phyloP scores from a whole-genome alignment of 64 coral and sea anemone species.

The Exaiptasia diaphana region DNA sequence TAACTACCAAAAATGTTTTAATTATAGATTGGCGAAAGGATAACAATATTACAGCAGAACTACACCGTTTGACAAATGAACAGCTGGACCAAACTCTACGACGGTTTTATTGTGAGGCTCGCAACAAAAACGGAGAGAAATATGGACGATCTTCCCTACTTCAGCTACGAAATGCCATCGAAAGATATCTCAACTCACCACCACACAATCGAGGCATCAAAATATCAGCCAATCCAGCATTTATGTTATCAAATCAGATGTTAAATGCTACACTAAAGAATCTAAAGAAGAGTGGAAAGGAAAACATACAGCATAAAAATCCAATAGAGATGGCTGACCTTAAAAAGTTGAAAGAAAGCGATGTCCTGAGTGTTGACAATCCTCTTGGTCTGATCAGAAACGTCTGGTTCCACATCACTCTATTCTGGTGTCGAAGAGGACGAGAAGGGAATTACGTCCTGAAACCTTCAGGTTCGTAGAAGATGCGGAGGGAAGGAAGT shows the following conservation, averaged over 20 bases:
- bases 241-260: slow-evolving; percentile 42
- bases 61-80: neutral
- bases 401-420: slow-evolving; percentile 48
- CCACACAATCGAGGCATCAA: slow-evolving; percentile 45
- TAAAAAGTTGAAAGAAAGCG: slow-evolving; percentile 25
- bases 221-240: slow-evolving; percentile 17
- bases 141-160: slow-evolving; percentile 12
- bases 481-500: slow-evolving; percentile 29
- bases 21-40: neutral
- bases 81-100: slow-evolving; percentile 2
- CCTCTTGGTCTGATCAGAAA: slow-evolving; percentile 40
- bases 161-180: slow-evolving; percentile 21
- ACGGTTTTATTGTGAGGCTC: slow-evolving; percentile 18
- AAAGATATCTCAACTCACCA: slow-evolving; percentile 56
- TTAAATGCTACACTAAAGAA: slow-evolving; percentile 52
- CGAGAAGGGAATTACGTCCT: slow-evolving; percentile 50
- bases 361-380: slow-evolving; percentile 1
- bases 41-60: neutral
- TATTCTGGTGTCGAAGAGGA: slow-evolving; percentile 55
- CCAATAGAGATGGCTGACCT: slow-evolving; percentile 24
- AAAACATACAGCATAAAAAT: slow-evolving; percentile 45
- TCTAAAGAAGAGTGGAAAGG: slow-evolving; percentile 23
- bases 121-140: slow-evolving; percentile 18
- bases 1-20: neutral
- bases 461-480: slow-evolving; percentile 24